A percentile compares a stretch with the other conserved stretches of the same genome.
These are phyloP conservation scores for Polyploca ridens DNA, from an alignment of 2,888 invertebrate species.

Conservation along the genomic window DNA sequence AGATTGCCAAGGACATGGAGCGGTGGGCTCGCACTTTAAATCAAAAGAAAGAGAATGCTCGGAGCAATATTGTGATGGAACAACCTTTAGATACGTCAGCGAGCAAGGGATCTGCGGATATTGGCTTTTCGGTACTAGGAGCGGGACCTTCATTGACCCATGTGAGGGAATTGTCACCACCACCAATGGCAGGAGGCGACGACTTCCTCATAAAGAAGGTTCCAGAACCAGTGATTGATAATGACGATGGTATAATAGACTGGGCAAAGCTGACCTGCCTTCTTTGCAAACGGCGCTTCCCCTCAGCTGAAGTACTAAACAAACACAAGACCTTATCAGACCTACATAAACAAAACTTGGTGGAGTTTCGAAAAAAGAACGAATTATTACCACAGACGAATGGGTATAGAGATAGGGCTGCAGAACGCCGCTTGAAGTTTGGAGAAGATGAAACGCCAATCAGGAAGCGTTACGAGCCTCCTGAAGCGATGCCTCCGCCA, in stretches of 20 bases:
- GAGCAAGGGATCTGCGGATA: conserved; percentile 93
- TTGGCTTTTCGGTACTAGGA: conserved; percentile 96
- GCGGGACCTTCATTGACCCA: conserved; percentile 83
- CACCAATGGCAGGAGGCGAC: conserved; percentile 51
- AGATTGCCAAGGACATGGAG: conserved; percentile 95
- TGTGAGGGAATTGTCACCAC: conserved; percentile 68
- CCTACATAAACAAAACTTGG: conserved; percentile 95
- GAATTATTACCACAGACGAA: conserved; percentile 64
- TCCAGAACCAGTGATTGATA: conserved; percentile 85
- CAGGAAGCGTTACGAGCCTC: conserved; percentile 73
- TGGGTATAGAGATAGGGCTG: conserved; percentile 96
- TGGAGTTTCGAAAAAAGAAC: conserved; percentile 74
- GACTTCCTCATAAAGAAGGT: conserved; percentile 71
- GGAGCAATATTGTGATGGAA: conserved; percentile 75
- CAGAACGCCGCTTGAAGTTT: conserved; percentile 96
- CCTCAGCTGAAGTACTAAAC: conserved; percentile 93
- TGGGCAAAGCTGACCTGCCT: conserved; percentile 96
- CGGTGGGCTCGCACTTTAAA: conserved; percentile 98
- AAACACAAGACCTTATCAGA: conserved; percentile 97
- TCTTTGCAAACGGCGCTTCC: conserved; percentile 97
- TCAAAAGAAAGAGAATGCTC: conserved; percentile 93
- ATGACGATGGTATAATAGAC: conserved; percentile 92
- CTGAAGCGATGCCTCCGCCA: conserved; percentile 65
- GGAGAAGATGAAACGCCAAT: conserved; percentile 91
- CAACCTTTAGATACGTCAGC: conserved; percentile 75